Evolutionary conservation across 2,113 vertebrate species (phyloP).

Genomic region (Oceanites oceanicus): DNA sequence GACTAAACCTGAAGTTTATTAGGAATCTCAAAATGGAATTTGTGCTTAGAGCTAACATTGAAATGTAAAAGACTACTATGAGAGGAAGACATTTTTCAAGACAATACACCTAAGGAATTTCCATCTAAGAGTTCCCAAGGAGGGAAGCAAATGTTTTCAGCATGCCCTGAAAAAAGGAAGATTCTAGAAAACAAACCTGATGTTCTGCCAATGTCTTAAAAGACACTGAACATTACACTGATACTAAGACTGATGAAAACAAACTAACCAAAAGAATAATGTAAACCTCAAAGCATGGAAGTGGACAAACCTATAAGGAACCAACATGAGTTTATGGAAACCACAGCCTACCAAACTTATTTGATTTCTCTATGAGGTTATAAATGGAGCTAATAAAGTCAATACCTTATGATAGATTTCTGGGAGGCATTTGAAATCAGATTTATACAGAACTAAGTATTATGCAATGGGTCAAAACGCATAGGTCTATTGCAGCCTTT

Average conservation of each 20-base stretch:
- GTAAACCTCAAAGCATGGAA: background rate
- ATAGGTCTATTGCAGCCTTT: background rate
- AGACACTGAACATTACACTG: background rate
- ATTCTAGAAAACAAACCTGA: background rate
- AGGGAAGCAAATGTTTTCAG: background rate
- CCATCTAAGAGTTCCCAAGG: background rate
- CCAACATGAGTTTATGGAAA: background rate
- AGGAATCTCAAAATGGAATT: background rate
- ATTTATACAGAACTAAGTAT: background rate
- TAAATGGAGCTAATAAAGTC: background rate
- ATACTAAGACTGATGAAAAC: background rate
- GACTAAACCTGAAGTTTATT: background rate
- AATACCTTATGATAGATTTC: background rate
- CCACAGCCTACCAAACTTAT: background rate
- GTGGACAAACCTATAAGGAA: background rate
- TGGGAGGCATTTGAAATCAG: background rate
- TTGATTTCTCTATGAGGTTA: background rate
- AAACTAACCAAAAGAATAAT: background rate
- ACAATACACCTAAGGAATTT: background rate
- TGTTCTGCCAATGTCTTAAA: background rate
- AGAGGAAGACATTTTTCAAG: background rate
- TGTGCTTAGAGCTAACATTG: background rate
- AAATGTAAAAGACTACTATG: background rate
- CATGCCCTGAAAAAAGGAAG: background rate
- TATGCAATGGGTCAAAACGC: background rate